Evolutionary conservation across 2,113 vertebrate species (phyloP), one percentile per base, ranked within the genome.

Genomic region (Oncorhynchus masou): DNA sequence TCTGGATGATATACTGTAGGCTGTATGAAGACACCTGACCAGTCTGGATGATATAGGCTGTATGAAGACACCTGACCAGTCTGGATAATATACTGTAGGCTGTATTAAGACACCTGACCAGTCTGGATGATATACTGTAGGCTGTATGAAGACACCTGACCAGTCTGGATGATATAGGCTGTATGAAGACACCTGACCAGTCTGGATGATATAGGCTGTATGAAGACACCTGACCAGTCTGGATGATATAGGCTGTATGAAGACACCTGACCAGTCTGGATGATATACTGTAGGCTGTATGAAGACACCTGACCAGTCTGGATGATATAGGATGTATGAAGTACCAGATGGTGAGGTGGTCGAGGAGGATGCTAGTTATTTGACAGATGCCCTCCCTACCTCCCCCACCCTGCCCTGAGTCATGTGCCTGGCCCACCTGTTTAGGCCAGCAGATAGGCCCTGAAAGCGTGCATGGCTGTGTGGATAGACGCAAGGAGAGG

Each of bases 351-450:
- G 88, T 9, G 39, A 87, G 78, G 78, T 80, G 76, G 76, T 25
- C 68, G 57, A 83, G 81, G 76, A 73, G 86, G 82, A 81, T 74
- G 88, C 84, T 86, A 83, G 82, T 84, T 86, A 83, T 88, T 79
- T 12, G 86, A 86, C 91, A 91, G 91, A 90, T 91, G 91, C 83
- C 86, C 70, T 45, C 70, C 65, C 74, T 74, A 80, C 83, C 51
- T 54, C 51, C 5, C 77, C 71, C 39, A 45, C 39, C 39, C 71
- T 22, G 39, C 15, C 65, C 74, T 70, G 72, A 80, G 64, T 78
- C 77, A 70, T 20, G 51, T 13, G 59, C 73, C 74, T 51, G 15
- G 86, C 87, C 88, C 90, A 91, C 90, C 91, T 91, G 91, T 92
- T 91, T 77, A 80, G 83, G 82, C 79, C 70, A 71, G 82, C 74